Evolutionary conservation across 1,140 invertebrate species (phyloP).

Genomic region (Brachionus rubens): DNA sequence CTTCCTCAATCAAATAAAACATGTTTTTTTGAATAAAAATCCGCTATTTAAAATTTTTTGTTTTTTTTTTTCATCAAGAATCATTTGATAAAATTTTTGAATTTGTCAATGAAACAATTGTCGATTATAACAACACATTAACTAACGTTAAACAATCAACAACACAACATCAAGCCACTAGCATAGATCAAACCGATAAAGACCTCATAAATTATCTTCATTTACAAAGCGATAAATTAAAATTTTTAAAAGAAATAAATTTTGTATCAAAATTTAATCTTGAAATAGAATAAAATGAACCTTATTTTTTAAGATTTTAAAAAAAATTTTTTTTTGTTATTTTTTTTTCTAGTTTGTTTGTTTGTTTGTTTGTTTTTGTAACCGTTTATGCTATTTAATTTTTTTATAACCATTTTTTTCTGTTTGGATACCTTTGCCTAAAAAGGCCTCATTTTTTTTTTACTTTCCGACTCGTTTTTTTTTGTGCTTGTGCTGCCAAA

Average conservation of each 20-base stretch:
- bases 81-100: too few species aligned
- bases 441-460: not conserved
- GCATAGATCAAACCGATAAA: not conserved
- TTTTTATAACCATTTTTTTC: too few species aligned
- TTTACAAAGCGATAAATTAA: not conserved
- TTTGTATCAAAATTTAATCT: not conserved
- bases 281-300: not conserved
- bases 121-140: too few species aligned
- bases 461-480: not conserved
- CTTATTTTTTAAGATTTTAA: not conserved
- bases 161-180: too few species aligned
- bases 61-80: too few species aligned
- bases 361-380: not conserved
- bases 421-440: too few species aligned
- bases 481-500: not conserved
- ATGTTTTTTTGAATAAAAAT: too few species aligned
- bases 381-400: too few species aligned
- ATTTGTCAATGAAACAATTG: too few species aligned
- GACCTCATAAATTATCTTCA: slow-evolving; percentile 16
- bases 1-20: too few species aligned
- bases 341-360: slow-evolving; percentile 1
- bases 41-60: too few species aligned
- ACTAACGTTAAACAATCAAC: too few species aligned
- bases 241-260: slow-evolving; percentile 7
- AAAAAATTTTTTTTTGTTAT: not conserved